Base-by-base conservation (phyloP, 2,888 invertebrate genomes). In the Chouioia cunea region DNA sequence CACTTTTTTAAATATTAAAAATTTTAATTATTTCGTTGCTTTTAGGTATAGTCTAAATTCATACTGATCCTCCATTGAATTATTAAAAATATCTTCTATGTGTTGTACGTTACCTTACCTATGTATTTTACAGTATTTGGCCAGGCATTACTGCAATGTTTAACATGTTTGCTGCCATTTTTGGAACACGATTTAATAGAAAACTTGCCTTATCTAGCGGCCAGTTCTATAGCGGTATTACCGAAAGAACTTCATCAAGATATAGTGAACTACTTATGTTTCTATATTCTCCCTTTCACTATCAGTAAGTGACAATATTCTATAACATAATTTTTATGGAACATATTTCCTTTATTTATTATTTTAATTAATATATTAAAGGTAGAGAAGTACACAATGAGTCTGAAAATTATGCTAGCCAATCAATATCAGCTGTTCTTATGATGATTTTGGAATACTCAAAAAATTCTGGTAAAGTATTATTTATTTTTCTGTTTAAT, bases 361-460 rank as follows among this genome's bases (percentile, higher is more conserved):
- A 48, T 14, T n/a, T 27, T 6, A 18, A 14, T 60, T 53, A n/a
- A n/a, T n/a, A n/a, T n/a, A 71, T 81, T 83, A 10, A 77, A 93
- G 93, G 91, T 15, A 90, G 94, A 54, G 90, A 91, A 79, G 91
- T 89, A 75, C 91, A 92, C n/a, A 91, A 92, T 79, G 91, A 91
- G 74, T 90, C 91, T 75, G 93, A 94, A 80, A 92, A 91, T 78
- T 92, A 93, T 78, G 93, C 94, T 14, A 93, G 93, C 73, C 94
- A 95, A 81, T 94, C 94, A 2, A 93, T 96, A 4, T 93, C 97
- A 0, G 94, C 97, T 47, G 95, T 99, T 67, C 91, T 99, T 71
- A 97, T 99, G 95, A 94, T 98, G 92, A 94, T 99, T 43, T 94
- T 99, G 82, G 98, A 99, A 84, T 97, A 98, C 85, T 96, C 97